phyloP scores from a whole-genome alignment of 92 coral and sea anemone species.

The Bergia puertoricense region DNA sequence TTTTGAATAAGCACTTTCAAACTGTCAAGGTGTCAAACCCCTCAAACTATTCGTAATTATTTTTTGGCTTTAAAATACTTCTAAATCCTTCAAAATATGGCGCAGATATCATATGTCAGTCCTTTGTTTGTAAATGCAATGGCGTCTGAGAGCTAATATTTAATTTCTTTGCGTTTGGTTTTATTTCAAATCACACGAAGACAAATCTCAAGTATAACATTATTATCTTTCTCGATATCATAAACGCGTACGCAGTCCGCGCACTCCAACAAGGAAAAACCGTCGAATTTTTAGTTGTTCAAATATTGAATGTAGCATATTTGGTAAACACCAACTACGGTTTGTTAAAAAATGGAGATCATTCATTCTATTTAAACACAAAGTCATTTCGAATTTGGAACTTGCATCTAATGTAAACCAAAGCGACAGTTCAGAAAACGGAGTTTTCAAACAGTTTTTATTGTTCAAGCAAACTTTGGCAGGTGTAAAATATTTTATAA shows the following conservation, averaged over 20 bases:
- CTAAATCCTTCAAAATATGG: too few relatives aligned
- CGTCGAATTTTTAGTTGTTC: not conserved
- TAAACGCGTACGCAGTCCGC: not conserved
- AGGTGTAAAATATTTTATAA: slow-evolving; percentile 11
- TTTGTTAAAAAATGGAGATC: not conserved
- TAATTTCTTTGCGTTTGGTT: not conserved
- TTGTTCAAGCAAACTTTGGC: slow-evolving; percentile 8
- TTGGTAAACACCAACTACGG: not conserved
- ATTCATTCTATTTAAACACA: not conserved
- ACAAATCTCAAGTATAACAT: not conserved
- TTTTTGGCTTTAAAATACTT: too few relatives aligned
- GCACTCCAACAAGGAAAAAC: not conserved
- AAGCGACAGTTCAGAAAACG: not conserved
- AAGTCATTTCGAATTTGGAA: not conserved
- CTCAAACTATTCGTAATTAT: not conserved
- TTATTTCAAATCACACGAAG: not conserved
- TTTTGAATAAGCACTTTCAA: too few relatives aligned
- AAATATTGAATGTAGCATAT: not conserved
- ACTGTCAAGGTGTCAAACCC: not conserved
- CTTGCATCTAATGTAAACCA: not conserved
- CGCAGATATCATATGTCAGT: not conserved
- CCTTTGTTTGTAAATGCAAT: too few relatives aligned
- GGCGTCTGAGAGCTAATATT: too few relatives aligned
- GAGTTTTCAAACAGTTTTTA: not conserved
- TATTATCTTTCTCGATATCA: not conserved